Evolutionary conservation across 1,140 invertebrate species (phyloP), one percentile per base, ranked within the genome.

Genomic region (Zaprionus taronus): DNA sequence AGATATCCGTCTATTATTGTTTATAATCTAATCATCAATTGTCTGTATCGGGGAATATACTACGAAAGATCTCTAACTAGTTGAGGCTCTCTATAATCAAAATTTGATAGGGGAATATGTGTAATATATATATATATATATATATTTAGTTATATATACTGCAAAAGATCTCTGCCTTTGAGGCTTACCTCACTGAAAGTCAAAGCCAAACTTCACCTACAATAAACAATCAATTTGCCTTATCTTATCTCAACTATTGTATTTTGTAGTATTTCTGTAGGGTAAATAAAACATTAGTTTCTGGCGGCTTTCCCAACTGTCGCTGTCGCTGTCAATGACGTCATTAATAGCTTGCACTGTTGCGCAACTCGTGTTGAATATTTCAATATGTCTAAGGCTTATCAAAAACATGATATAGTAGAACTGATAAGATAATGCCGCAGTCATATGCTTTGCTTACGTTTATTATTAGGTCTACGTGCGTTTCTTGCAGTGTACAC

Each of bases 281-380:
- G 2, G 47, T 4, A 22, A 11, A 22, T 12, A 22, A 24, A 51
- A 24, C 47, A 22, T 51, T 51, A 24, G 4, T 24, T 51, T 22
- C 4, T 24, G 11, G 47, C 47, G 47, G 47, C 47, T 51, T 51
- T 58, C 55, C 49, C 70, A 38, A 36, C 58, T 57, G 55, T 47
- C 15, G 5, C 38, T 2, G 31, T 11, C 31, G 15, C 38, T n/a
- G 31, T 11, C 31, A 41, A n/a, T 63, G 67, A 75, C 72, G 72
- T 75, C 47, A 51, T 51, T 6, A 20, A 12, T 49, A 11, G 47
- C 4, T 51, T 24, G n/a, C 9, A 11, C 20, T 5, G 4, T 51
- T 51, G 47, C 47, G 47, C 47, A 51, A 51, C n/a, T 2, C 9
- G 4, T 14, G 47, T 0, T 5, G 14, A 22, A 51, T 51, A 51